A percentile compares a stretch with the other conserved stretches of the same genome.
Evolutionary conservation across 1,140 invertebrate species (phyloP).

Genomic region (Danaus melanippus): DNA sequence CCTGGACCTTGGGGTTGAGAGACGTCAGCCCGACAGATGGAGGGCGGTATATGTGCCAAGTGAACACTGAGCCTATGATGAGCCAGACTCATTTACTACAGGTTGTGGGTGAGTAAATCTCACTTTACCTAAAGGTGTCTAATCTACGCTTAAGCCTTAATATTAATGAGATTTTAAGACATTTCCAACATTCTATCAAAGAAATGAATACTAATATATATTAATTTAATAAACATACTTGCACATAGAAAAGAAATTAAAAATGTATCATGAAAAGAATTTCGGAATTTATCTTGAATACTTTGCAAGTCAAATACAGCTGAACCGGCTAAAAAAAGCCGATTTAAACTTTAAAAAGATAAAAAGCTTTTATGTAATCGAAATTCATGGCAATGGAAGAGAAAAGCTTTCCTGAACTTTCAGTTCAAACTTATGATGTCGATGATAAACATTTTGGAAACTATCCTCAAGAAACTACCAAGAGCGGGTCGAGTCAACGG

Average conservation of each 20-base stretch:
- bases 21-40: slow-evolving; percentile 83
- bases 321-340: slow-evolving; percentile 1
- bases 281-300: too few species aligned
- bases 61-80: slow-evolving; percentile 94
- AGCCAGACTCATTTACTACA: slow-evolving; percentile 88
- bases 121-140: too few species aligned
- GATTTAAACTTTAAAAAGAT: too few species aligned
- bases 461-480: slow-evolving; percentile 21
- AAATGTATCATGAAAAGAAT: neutral
- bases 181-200: too few species aligned
- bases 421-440: slow-evolving; percentile 8
- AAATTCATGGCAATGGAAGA: neutral
- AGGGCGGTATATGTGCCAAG: slow-evolving; percentile 90
- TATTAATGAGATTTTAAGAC: too few species aligned
- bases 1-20: slow-evolving; percentile 86
- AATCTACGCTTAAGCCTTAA: too few species aligned
- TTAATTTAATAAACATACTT: too few species aligned
- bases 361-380: slow-evolving; percentile 3
- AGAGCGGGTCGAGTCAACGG: slow-evolving; percentile 20
- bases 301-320: too few species aligned
- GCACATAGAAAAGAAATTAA: too few species aligned
- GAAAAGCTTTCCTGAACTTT: too few species aligned
- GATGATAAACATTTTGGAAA: slow-evolving; percentile 28
- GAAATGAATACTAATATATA: too few species aligned
- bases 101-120: slow-evolving; percentile 83